Evolutionary conservation across 1,140 invertebrate species (phyloP).

Genomic region (Cyclina sinensis): DNA sequence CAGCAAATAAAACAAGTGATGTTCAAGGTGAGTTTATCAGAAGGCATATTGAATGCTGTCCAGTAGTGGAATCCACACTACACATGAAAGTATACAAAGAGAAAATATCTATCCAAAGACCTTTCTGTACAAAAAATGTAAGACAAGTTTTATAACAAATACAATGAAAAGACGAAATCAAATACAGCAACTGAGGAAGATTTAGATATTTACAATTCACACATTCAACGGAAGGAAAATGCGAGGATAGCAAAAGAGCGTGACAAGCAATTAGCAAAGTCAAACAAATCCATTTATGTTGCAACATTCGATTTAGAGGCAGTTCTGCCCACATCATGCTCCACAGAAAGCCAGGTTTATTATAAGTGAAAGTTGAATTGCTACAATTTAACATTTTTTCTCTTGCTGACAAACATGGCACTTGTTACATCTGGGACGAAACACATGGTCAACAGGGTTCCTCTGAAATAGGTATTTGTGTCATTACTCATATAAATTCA

Average conservation of each 20-base stretch:
- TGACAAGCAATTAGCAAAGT: background rate
- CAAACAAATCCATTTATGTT: slow-evolving; percentile 15
- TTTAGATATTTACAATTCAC: background rate
- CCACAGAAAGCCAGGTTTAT: slow-evolving; percentile 21
- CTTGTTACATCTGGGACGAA: slow-evolving; percentile 52
- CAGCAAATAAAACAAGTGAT: slow-evolving; percentile 4
- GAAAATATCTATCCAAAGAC: background rate
- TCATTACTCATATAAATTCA: background rate
- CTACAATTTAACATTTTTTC: slow-evolving; percentile 31
- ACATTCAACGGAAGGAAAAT: background rate
- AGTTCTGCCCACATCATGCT: slow-evolving; percentile 27
- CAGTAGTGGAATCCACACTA: slow-evolving; percentile 44
- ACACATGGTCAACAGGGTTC: slow-evolving; percentile 45
- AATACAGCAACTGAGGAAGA: background rate
- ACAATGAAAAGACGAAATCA: slow-evolving; percentile 1
- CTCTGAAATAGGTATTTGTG: slow-evolving; percentile 26
- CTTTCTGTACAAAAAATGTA: background rate
- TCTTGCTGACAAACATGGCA: slow-evolving; percentile 32
- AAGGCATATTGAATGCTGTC: slow-evolving; percentile 30
- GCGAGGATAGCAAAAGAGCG: slow-evolving; percentile 28
- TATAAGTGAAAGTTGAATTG: slow-evolving; percentile 49
- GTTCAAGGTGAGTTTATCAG: background rate
- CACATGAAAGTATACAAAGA: background rate
- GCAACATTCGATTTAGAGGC: slow-evolving; percentile 39
- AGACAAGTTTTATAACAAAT: background rate